Evolutionary conservation across 2,113 vertebrate species (phyloP).

Genomic region (Trematocara macrostoma): DNA sequence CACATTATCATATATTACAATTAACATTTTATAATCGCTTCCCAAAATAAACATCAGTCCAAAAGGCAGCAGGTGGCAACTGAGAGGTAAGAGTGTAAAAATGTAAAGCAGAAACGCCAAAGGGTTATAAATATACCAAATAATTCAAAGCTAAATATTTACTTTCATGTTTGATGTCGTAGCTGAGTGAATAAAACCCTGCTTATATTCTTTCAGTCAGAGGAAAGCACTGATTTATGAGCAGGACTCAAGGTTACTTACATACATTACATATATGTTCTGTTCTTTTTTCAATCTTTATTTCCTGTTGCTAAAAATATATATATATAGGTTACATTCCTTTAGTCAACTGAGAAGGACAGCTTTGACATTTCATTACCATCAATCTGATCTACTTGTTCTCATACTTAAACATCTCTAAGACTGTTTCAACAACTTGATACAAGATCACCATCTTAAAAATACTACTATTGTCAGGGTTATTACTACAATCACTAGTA

Average conservation of each 20-base stretch:
- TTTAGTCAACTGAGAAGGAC: not conserved
- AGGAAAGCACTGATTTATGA: not conserved
- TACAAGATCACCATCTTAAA: not conserved
- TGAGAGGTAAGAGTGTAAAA: slow-evolving; percentile 16
- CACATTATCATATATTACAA: not conserved
- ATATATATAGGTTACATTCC: not conserved
- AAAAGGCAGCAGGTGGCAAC: slow-evolving; percentile 22
- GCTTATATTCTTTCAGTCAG: slow-evolving; percentile 16
- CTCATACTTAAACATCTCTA: not conserved
- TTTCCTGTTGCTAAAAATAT: not conserved
- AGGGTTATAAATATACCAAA: slow-evolving; percentile 6
- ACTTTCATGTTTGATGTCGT: not conserved
- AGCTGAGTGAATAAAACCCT: not conserved
- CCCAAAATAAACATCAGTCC: not conserved
- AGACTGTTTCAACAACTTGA: not conserved
- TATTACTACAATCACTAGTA: not conserved
- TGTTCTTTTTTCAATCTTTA: not conserved
- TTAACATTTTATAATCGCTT: not conserved
- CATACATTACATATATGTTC: not conserved
- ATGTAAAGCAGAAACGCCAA: not conserved
- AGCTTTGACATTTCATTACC: not conserved
- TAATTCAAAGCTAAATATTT: not conserved
- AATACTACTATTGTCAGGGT: not conserved
- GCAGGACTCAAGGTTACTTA: not conserved
- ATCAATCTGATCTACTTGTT: not conserved